Evolutionary conservation across 2,797 vertebrate species (phyloP).

Genomic region (Kryptopterus vitreolus): DNA sequence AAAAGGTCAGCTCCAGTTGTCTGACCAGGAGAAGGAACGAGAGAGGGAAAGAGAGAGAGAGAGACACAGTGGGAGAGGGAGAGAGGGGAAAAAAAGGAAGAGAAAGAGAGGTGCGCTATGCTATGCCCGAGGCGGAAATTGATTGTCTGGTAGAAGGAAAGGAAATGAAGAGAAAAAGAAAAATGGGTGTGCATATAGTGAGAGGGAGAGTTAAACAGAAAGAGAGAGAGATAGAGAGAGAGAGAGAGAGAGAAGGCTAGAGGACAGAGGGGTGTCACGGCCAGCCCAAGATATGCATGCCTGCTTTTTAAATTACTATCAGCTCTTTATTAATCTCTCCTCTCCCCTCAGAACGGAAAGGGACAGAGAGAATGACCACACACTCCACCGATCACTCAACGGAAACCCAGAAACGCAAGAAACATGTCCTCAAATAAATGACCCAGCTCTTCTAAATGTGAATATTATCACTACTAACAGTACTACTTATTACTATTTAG

Average conservation of each 20-base stretch:
- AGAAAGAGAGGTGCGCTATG: constrained; percentile 48
- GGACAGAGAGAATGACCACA: constrained; percentile 33
- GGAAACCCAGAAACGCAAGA: constrained; percentile 46
- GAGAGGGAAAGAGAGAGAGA: constrained; percentile 42
- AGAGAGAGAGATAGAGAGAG: constrained; percentile 30
- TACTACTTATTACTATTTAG: not conserved
- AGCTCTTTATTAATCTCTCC: constrained; percentile 59
- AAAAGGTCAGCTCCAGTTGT: constrained; percentile 76
- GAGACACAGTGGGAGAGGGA: constrained; percentile 36
- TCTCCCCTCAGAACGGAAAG: constrained; percentile 37
- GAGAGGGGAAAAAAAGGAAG: constrained; percentile 40
- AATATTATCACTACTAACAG: constrained; percentile 7
- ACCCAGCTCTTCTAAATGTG: not conserved
- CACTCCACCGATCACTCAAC: constrained; percentile 44
- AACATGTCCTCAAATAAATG: constrained; percentile 19
- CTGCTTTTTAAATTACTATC: constrained; percentile 61
- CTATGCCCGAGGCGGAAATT: constrained; percentile 71
- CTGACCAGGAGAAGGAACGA: constrained; percentile 62
- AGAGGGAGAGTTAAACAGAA: constrained; percentile 30
- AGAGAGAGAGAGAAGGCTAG: constrained; percentile 31
- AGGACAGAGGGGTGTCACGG: constrained; percentile 58
- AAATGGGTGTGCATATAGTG: constrained; percentile 61
- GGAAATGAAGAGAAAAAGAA: constrained; percentile 75
- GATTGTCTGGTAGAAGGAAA: constrained; percentile 67
- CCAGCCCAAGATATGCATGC: constrained; percentile 61